Percentiles rank a stretch among this genome's conserved stretches.
phyloP scores from a whole-genome alignment of 2,797 vertebrate genomes.

The Pangasius macronema region DNA sequence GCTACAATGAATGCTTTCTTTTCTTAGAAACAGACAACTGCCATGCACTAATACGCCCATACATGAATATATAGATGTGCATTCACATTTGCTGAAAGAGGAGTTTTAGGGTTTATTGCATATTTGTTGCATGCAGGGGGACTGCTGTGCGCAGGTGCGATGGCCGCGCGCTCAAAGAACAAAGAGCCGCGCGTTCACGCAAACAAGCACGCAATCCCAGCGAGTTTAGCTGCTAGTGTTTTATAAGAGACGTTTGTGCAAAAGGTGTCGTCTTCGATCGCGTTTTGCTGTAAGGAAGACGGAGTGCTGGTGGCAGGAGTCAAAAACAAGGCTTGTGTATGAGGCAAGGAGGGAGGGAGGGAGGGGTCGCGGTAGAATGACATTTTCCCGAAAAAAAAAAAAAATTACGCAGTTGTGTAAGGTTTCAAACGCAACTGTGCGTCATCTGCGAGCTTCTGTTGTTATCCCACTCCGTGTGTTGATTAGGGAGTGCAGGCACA shows the following conservation, averaged over 20 bases:
- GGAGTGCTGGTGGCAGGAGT: not conserved
- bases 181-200: slow-evolving; percentile 43
- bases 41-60: not conserved
- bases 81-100: not conserved
- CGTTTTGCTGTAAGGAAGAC: not conserved
- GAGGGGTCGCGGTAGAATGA: not conserved
- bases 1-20: not conserved
- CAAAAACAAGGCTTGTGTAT: not conserved
- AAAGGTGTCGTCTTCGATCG: too few relatives aligned
- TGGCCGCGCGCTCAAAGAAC: slow-evolving; percentile 44
- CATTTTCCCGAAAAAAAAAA: not conserved
- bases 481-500: not conserved
- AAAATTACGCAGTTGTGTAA: not conserved
- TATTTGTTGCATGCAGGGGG: slow-evolving; percentile 2
- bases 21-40: not conserved
- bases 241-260: not conserved
- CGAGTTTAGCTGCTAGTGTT: not conserved
- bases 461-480: not conserved
- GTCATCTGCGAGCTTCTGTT: not conserved
- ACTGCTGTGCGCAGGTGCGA: slow-evolving; percentile 39
- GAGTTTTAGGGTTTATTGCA: not conserved
- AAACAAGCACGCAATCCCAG: not conserved
- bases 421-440: not conserved
- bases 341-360: not conserved
- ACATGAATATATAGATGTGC: not conserved